These are phyloP conservation scores for Lucifuga dentata DNA, from an alignment of 2,113 vertebrate species.

Conservation along the genomic window DNA sequence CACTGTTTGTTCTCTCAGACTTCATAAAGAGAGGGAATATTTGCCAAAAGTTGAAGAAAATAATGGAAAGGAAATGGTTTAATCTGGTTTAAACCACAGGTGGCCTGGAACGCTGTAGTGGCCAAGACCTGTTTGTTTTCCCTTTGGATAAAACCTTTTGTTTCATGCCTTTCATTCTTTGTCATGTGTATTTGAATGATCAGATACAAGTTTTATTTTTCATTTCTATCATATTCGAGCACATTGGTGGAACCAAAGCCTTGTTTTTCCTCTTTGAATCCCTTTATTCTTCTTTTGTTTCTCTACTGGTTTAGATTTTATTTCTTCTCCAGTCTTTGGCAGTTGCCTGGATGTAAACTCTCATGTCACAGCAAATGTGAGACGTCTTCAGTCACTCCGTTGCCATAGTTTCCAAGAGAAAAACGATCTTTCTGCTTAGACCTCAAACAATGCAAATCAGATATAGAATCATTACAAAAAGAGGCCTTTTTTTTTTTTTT, in stretches of 20 bases:
- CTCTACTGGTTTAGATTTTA: constrained; percentile 4
- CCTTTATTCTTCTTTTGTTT: constrained; percentile 26
- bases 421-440: constrained; percentile 43
- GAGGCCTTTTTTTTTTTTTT: constrained; percentile 9
- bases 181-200: neutral
- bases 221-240: constrained; percentile 19
- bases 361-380: constrained; percentile 37
- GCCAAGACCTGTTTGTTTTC: constrained; percentile 1
- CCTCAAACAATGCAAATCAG: constrained; percentile 45
- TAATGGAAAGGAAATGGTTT: constrained; percentile 24
- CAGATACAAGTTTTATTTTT: constrained; percentile 10
- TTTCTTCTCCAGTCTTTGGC: constrained; percentile 13
- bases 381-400: constrained; percentile 34
- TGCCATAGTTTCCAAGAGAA: constrained; percentile 32
- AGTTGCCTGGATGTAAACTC: constrained; percentile 14
- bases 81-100: constrained; percentile 19
- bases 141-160: neutral
- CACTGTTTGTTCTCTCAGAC: constrained; percentile 34
- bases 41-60: constrained; percentile 29
- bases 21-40: constrained; percentile 37
- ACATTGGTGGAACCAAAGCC: neutral
- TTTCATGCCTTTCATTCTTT: neutral
- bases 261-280: constrained; percentile 2
- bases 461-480: constrained; percentile 12
- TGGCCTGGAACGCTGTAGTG: neutral